These are phyloP conservation scores for Scytalopus superciliaris DNA, from an alignment of 2,113 vertebrate species.

Conservation along the genomic window DNA sequence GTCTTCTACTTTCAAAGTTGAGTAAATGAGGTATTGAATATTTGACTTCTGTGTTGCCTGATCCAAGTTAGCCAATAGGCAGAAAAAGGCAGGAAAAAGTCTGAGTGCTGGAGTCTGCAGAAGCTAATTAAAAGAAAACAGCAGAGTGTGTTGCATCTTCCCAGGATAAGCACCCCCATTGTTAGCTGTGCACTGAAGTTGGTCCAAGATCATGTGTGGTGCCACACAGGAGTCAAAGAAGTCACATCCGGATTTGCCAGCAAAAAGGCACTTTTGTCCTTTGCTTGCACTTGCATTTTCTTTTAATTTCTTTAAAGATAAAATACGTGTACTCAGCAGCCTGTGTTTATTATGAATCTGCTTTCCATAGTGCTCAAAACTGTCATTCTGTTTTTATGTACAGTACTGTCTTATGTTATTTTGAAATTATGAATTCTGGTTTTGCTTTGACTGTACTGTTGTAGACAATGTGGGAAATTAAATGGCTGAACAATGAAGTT, in stretches of 20 bases:
- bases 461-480: background rate
- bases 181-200: background rate
- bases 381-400: background rate
- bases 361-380: background rate
- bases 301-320: background rate
- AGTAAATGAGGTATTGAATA: background rate
- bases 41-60: background rate
- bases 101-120: background rate
- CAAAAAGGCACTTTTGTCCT: background rate
- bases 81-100: background rate
- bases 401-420: background rate
- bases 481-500: background rate
- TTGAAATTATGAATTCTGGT: background rate
- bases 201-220: background rate
- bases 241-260: background rate
- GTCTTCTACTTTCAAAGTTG: background rate
- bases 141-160: background rate
- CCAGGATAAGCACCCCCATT: background rate
- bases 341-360: background rate
- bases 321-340: background rate
- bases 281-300: background rate
- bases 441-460: background rate
- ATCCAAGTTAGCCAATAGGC: background rate
- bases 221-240: background rate
- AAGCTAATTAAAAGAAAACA: background rate